Evolutionary conservation across 2,797 vertebrate genomes (phyloP).

Genomic region (Manis pentadactyla): DNA sequence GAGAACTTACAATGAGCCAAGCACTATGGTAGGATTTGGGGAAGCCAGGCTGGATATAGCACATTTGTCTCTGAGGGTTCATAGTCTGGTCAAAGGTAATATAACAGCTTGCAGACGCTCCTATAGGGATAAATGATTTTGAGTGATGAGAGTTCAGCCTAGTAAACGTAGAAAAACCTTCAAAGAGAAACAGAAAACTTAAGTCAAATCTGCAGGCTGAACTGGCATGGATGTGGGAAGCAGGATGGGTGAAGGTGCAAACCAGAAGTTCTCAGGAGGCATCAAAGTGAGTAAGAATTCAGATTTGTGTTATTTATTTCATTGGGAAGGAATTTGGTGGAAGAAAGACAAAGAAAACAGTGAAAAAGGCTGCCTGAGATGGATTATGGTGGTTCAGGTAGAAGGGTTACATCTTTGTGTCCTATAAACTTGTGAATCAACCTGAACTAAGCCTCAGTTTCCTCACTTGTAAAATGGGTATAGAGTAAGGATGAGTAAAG

Average conservation of each 20-base stretch:
- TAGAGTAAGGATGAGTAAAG: not conserved
- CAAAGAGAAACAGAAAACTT: not conserved
- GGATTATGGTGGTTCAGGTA: not conserved
- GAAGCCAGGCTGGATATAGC: not conserved
- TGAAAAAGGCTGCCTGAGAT: not conserved
- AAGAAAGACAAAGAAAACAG: not conserved
- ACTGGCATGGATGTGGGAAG: not conserved
- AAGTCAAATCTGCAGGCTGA: not conserved
- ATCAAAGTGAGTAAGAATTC: not conserved
- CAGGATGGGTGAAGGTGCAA: not conserved
- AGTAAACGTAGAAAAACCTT: not conserved
- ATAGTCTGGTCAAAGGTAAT: constrained; percentile 17
- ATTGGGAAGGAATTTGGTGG: not conserved
- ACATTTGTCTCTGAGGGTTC: not conserved
- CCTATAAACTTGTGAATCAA: not conserved
- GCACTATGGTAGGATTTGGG: not conserved
- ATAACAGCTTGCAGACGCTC: not conserved
- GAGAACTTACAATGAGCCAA: not conserved
- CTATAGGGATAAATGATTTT: not conserved
- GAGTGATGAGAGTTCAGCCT: not conserved
- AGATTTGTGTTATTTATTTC: not conserved
- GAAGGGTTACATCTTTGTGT: not conserved
- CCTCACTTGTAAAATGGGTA: not conserved
- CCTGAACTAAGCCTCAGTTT: not conserved
- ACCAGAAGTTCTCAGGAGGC: not conserved